phyloP scores from a whole-genome alignment of 1,140 invertebrate genomes.

The Wasmannia auropunctata region DNA sequence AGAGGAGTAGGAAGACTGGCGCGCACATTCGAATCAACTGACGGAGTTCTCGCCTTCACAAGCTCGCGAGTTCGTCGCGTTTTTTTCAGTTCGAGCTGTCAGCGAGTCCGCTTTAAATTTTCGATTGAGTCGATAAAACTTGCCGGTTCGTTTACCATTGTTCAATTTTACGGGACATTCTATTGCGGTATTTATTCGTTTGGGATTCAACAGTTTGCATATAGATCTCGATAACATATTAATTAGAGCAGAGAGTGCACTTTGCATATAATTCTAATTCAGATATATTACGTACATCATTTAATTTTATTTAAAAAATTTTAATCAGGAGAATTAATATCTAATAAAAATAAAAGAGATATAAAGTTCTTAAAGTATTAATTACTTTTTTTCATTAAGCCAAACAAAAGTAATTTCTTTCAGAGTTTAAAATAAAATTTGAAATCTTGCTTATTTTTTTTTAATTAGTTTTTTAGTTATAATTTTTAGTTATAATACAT shows the following conservation, averaged over 20 bases:
- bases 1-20: conserved; percentile 27
- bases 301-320: neutral
- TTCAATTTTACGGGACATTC: neutral
- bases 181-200: neutral
- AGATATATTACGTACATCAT: neutral
- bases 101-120: neutral
- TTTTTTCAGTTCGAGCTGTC: neutral
- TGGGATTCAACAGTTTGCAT: neutral
- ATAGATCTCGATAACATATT: neutral
- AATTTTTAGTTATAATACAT: neutral
- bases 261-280: neutral
- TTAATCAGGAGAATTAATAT: neutral
- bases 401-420: neutral
- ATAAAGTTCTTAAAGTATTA: neutral
- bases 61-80: neutral
- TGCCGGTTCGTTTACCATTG: neutral
- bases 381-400: neutral
- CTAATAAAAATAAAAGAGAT: neutral
- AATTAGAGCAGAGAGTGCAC: neutral
- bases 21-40: conserved; percentile 29
- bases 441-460: neutral
- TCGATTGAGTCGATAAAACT: neutral
- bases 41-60: conserved; percentile 30
- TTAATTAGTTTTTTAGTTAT: neutral
- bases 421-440: neutral